phyloP scores from a whole-genome alignment of 2,113 vertebrate species.

The Accipiter cooperii region DNA sequence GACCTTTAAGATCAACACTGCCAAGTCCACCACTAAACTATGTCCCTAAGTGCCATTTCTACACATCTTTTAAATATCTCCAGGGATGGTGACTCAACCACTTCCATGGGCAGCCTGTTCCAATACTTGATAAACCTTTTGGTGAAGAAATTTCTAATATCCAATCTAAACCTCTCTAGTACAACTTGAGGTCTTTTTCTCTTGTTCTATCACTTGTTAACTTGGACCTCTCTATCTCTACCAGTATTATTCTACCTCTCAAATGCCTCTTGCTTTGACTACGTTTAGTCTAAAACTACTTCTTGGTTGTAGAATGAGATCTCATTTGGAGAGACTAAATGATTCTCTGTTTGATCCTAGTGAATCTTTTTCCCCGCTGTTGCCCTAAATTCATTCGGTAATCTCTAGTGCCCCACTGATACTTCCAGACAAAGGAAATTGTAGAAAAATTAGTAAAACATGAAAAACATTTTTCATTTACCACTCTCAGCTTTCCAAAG shows the following conservation, averaged over 20 bases:
- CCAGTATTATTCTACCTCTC: background rate
- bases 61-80: fast-evolving
- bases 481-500: background rate
- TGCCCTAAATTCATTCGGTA: background rate
- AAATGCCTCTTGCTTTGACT: background rate
- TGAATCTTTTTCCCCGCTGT: background rate
- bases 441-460: background rate
- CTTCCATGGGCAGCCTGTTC: background rate
- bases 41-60: background rate
- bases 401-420: background rate
- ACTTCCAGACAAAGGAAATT: background rate
- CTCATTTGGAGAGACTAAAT: background rate
- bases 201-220: background rate
- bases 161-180: background rate
- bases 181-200: background rate
- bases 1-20: background rate
- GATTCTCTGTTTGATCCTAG: background rate
- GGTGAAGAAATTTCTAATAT: background rate
- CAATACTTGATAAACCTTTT: background rate
- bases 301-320: background rate
- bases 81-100: too few relatives aligned
- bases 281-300: background rate
- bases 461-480: background rate
- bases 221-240: background rate
- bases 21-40: background rate